Percentiles rank a stretch among this genome's conserved stretches.
Evolutionary conservation across 2,113 vertebrate species (phyloP).

Genomic region (Cyprinodon brontotheroides): DNA sequence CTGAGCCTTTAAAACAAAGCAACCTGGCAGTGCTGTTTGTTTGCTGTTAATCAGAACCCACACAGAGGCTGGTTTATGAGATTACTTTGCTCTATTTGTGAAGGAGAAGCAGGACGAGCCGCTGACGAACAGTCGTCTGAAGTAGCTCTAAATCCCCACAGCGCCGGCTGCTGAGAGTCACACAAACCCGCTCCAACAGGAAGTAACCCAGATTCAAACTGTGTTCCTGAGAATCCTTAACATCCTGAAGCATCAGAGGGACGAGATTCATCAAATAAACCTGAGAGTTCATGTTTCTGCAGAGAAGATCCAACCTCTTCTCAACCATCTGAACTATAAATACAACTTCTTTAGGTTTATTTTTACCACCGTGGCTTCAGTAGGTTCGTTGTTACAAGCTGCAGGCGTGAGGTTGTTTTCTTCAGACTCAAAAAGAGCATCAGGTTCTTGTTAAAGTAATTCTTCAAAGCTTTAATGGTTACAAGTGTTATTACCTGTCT

Average conservation of each 20-base stretch:
- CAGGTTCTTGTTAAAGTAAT: neutral
- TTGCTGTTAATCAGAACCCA: constrained; percentile 4
- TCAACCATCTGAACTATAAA: neutral
- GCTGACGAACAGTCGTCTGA: constrained; percentile 48
- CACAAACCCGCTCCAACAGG: constrained; percentile 8
- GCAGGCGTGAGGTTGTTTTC: neutral
- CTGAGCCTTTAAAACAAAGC: constrained; percentile 7
- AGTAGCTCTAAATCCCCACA: constrained; percentile 41
- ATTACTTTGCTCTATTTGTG: constrained; percentile 26
- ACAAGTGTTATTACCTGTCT: neutral
- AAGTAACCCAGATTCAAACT: constrained; percentile 42
- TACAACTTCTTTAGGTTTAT: neutral
- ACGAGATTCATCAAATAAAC: neutral
- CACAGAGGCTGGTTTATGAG: constrained; percentile 7
- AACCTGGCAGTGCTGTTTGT: neutral
- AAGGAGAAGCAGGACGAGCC: constrained; percentile 42
- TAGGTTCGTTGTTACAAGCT: neutral
- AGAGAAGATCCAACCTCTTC: neutral
- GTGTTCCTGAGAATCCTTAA: constrained; percentile 12
- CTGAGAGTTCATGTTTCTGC: constrained; percentile 7
- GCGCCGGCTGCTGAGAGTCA: constrained; percentile 24
- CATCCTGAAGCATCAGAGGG: constrained; percentile 6
- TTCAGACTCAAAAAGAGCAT: neutral
- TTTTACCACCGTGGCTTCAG: neutral
- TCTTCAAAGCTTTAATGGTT: neutral